phyloP scores from a whole-genome alignment of 2,113 vertebrate genomes.

The Mungos mungo region DNA sequence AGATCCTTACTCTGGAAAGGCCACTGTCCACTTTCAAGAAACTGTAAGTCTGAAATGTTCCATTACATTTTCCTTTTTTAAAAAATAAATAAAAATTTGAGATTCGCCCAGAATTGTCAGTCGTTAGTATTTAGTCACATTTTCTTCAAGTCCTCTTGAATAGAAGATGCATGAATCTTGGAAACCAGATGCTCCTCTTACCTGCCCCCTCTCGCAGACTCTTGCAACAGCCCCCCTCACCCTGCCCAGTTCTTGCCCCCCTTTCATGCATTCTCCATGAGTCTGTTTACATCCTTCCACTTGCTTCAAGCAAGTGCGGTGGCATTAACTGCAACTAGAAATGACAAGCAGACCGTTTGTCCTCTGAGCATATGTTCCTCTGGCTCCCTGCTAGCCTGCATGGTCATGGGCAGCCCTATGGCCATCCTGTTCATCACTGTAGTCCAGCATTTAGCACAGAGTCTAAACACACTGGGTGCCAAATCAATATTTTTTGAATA shows the following conservation, averaged over 20 bases:
- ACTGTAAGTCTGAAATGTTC: background rate
- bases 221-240: background rate
- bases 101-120: background rate
- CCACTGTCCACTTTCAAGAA: background rate
- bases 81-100: background rate
- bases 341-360: background rate
- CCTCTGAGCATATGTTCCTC: background rate
- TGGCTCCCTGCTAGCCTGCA: background rate
- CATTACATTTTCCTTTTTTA: background rate
- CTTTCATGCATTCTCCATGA: background rate
- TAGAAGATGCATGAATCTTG: background rate
- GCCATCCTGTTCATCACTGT: accelerated
- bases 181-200: background rate
- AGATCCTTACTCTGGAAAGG: background rate
- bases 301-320: background rate
- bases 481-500: background rate
- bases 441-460: background rate
- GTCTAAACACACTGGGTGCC: background rate
- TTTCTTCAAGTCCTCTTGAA: background rate
- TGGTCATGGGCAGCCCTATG: background rate
- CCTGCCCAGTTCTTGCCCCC: background rate
- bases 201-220: background rate
- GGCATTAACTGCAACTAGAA: background rate
- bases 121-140: background rate
- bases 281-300: background rate